Evolutionary conservation across 35 echinoderm and acorn worm genomes (phyloP).

Genomic region (Holothuria glaberrima): DNA sequence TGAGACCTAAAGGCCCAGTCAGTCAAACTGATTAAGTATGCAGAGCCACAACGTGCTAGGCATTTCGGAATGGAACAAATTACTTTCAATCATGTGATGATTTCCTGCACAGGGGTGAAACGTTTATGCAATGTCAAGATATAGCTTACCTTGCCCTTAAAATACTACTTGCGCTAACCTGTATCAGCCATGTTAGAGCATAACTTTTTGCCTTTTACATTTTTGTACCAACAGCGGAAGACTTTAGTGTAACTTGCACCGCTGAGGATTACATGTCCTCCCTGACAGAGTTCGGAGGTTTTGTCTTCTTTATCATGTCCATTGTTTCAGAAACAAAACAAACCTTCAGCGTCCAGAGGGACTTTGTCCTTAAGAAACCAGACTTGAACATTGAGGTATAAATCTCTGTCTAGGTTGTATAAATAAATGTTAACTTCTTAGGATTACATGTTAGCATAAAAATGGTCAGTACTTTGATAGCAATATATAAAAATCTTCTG

Average conservation of each 20-base stretch:
- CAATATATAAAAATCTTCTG: not conserved
- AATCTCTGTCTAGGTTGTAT: not conserved
- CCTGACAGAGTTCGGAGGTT: constrained; percentile 80
- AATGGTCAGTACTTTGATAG: not conserved
- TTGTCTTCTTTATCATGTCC: constrained; percentile 89
- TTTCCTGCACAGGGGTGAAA: no score
- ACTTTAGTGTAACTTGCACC: constrained; percentile 32
- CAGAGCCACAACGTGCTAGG: not conserved
- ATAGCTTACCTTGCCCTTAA: not conserved
- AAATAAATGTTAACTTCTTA: not conserved
- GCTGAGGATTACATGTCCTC: constrained; percentile 76
- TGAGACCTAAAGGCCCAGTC: no score
- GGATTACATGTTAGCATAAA: not conserved
- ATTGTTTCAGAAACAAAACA: constrained; percentile 79
- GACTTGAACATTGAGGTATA: constrained; percentile 72
- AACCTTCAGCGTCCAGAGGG: constrained; percentile 73
- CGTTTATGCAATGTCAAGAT: no score
- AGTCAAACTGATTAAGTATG: no score
- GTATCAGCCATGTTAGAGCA: not conserved
- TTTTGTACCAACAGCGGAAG: constrained; percentile 51
- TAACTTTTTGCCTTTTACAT: not conserved
- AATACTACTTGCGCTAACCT: not conserved
- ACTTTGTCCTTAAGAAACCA: constrained; percentile 89
- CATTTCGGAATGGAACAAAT: no score
- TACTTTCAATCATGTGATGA: no score